Base-by-base conservation (phyloP, 2,888 invertebrate species). In the Geotrupes spiniger region DNA sequence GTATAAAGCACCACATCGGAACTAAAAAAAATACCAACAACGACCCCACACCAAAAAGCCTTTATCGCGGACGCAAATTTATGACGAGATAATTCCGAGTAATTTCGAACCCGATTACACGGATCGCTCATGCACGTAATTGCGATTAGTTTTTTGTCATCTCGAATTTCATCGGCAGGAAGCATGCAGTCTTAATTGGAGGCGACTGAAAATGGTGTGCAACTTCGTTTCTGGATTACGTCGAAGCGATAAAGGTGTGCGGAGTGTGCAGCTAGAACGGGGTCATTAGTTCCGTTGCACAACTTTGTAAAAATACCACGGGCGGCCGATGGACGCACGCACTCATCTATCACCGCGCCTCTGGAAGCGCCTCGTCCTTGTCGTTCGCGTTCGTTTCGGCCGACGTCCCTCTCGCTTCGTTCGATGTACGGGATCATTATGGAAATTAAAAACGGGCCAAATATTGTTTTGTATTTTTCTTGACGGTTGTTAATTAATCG, bases 271-370 rank as follows among this genome's bases (percentile, higher is more conserved):
- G 33, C 15, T 33, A 38, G 39, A 57, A 56, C 47, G 49, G 48
- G 54, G 54, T 57, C 54, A 57, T 57, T 55, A 54, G 54, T 52
- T 52, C 44, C 51, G 53, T 55, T 57, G 52, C 57, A 55, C 53
- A 55, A 57, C 46, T 33, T 40, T 31, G 50, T 52, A 53, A 55
- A 57, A 57, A 57, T 57, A 51, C 54, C 56, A 46, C 52, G 50
- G 46, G 46, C 46, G 46, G 52, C 48, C 45, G 52, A 54, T 52
- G 51, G 46, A 52, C 47, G 51, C 52, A 36, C 42, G 46, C 50
- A 50, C 45, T 46, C 44, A 47, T 53, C 49, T 42, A 42, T 33
- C 40, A 46, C 39, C 38, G 38, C 38, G 39, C 39, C 33, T 46
- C 38, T 33, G 14, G 14, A 15, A 33, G 11, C 14, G 8, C 14